phyloP scores from a whole-genome alignment of 1,140 invertebrate species.

The Nylanderia fulva region DNA sequence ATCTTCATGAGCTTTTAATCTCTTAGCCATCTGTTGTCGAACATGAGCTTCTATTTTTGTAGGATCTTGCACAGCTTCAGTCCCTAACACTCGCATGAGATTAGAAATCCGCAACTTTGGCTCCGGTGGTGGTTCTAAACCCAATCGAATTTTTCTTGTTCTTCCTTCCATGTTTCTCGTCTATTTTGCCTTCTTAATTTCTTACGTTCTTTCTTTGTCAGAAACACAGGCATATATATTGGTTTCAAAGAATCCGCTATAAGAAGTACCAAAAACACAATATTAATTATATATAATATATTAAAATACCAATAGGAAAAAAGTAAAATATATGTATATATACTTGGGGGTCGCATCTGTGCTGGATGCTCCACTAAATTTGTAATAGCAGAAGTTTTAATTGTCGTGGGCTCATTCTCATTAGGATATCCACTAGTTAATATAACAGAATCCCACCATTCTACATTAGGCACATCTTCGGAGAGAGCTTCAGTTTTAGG shows the following conservation, averaged over 20 bases:
- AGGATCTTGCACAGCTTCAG: slow-evolving; percentile 99
- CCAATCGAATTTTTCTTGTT: slow-evolving; percentile 98
- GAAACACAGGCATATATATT: slow-evolving; percentile 96
- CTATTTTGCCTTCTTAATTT: slow-evolving; percentile 98
- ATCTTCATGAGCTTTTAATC: slow-evolving; percentile 97
- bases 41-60: slow-evolving; percentile 99
- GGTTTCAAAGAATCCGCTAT: slow-evolving; percentile 94
- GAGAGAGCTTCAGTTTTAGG: slow-evolving; percentile 92
- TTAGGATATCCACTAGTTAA: slow-evolving; percentile 88
- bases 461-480: slow-evolving; percentile 96
- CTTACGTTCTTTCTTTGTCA: slow-evolving; percentile 99
- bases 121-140: slow-evolving; percentile 97
- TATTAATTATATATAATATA: slow-evolving; percentile 52
- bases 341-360: slow-evolving; percentile 97
- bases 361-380: slow-evolving; percentile 99
- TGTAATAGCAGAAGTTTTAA: slow-evolving; percentile 92
- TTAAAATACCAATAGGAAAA: neutral
- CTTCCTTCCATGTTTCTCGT: slow-evolving; percentile 98
- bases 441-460: slow-evolving; percentile 99
- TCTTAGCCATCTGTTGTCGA: slow-evolving; percentile 98
- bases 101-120: slow-evolving; percentile 99
- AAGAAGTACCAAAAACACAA: slow-evolving; percentile 65
- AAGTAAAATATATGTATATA: slow-evolving; percentile 82
- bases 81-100: slow-evolving; percentile 98
- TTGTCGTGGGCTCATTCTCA: slow-evolving; percentile 80